Conservation (phyloP, 2,888 invertebrate species). For the Ernsta delagoae region DNA sequence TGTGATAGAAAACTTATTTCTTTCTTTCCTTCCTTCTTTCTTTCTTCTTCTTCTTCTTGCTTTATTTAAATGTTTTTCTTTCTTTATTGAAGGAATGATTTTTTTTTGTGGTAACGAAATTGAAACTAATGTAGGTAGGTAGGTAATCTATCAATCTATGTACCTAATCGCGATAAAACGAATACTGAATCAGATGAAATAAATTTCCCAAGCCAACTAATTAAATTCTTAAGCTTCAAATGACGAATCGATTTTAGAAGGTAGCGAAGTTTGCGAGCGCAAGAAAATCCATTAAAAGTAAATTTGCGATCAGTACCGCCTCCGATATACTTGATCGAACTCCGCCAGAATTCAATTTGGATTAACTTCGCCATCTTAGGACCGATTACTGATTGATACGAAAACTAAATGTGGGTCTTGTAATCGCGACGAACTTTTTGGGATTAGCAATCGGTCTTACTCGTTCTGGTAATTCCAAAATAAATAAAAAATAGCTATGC, state of each 20-base stretch:
- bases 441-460: neutral
- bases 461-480: too few relatives aligned
- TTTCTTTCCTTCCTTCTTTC: too few relatives aligned
- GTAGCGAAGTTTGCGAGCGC: constrained; percentile 11
- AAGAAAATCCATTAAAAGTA: constrained; percentile 44
- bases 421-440: constrained; percentile 16
- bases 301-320: constrained; percentile 39
- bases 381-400: constrained; percentile 26
- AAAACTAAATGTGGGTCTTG: constrained; percentile 17
- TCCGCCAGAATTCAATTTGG: constrained; percentile 32
- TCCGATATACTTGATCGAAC: constrained; percentile 35
- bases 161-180: too few relatives aligned
- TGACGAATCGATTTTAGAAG: constrained; percentile 6
- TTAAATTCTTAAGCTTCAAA: constrained; percentile 8
- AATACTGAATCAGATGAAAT: too few relatives aligned
- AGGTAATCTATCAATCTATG: too few relatives aligned
- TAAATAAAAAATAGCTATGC: too few relatives aligned
- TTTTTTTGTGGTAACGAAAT: too few relatives aligned
- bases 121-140: too few relatives aligned
- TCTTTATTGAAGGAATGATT: too few relatives aligned
- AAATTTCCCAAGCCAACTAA: neutral
- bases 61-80: too few relatives aligned
- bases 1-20: too few relatives aligned
- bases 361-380: constrained; percentile 35
- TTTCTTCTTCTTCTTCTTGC: too few relatives aligned